These are phyloP conservation scores for Luidia sarsii DNA, from an alignment of 53 echinoderm and acorn worm species.

Conservation along the genomic window DNA sequence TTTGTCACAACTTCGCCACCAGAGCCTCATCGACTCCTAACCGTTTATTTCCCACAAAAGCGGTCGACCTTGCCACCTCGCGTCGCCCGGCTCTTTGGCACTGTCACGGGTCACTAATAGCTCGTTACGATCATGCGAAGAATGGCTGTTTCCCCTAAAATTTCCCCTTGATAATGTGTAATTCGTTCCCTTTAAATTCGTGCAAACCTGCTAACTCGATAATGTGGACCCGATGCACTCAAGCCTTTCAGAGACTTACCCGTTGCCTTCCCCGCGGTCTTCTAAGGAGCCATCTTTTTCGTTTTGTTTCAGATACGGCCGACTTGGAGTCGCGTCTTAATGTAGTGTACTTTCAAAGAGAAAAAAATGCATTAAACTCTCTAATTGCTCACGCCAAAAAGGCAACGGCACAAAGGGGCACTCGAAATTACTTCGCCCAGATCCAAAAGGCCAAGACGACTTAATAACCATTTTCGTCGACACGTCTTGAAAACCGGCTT, in stretches of 20 bases:
- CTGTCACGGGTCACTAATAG: constrained; percentile 44
- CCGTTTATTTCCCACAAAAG: constrained; percentile 57
- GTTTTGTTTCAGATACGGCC: constrained; percentile 32
- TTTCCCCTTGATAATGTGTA: constrained; percentile 49
- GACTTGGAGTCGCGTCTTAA: constrained; percentile 6
- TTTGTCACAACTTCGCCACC: background rate
- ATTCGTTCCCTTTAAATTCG: constrained; percentile 52
- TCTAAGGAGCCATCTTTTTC: background rate
- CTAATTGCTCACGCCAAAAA: constrained; percentile 40
- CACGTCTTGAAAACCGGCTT: background rate
- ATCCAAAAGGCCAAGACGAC: background rate
- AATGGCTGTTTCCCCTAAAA: constrained; percentile 60
- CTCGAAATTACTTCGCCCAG: background rate
- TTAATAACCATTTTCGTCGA: too few species aligned
- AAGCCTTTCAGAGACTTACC: constrained; percentile 20
- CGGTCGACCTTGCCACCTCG: constrained; percentile 49
- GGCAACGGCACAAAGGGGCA: constrained; percentile 3
- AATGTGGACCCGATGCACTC: constrained; percentile 47
- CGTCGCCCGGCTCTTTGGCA: background rate
- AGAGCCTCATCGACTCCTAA: background rate
- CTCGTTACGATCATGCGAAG: constrained; percentile 56
- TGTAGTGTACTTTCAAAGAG: constrained; percentile 13
- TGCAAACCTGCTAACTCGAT: constrained; percentile 57
- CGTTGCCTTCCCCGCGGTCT: background rate
- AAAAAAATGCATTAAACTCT: constrained; percentile 46